These are phyloP conservation scores for Axinella damicornis DNA, from an alignment of 37 sponge, comb jelly and placozoan genomes.

Conservation along the genomic window DNA sequence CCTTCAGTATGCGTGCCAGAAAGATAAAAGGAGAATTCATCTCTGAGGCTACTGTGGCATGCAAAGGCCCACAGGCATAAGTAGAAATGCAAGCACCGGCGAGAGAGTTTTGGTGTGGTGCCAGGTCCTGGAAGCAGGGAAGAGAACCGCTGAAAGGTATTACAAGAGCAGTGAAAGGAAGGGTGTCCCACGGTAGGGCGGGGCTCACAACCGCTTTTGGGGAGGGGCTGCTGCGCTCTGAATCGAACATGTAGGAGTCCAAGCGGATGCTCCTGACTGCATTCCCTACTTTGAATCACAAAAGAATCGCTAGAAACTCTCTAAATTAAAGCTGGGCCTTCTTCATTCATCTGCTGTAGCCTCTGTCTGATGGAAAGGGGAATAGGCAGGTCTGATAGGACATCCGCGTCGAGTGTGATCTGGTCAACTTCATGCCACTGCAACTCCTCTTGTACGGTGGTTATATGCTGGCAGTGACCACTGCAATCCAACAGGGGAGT, in stretches of 20 bases:
- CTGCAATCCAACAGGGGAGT: background rate
- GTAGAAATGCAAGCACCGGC: background rate
- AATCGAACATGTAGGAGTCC: conserved; percentile 11
- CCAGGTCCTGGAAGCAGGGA: background rate
- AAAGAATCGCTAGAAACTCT: conserved; percentile 8
- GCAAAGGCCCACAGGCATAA: conserved; percentile 7
- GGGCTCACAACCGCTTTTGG: background rate
- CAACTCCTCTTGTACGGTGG: conserved; percentile 9
- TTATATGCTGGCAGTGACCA: conserved; percentile 1
- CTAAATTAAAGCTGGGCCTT: background rate
- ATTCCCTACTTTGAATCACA: background rate
- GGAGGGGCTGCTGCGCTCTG: conserved; percentile 8
- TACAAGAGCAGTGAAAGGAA: conserved; percentile 3
- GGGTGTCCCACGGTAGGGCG: background rate
- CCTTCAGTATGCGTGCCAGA: background rate
- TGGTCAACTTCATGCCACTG: background rate
- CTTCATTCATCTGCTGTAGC: background rate
- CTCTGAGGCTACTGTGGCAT: background rate
- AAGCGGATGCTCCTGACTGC: background rate
- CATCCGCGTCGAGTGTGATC: background rate
- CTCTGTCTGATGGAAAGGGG: background rate
- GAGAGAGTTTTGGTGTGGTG: conserved; percentile 15
- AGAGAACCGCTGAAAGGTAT: background rate
- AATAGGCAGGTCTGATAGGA: conserved; percentile 1
- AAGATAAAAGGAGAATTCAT: conserved; percentile 1